These are phyloP conservation scores for Caenorhabditis panamensis DNA, from an alignment of 2,888 invertebrate genomes.

Conservation along the genomic window DNA sequence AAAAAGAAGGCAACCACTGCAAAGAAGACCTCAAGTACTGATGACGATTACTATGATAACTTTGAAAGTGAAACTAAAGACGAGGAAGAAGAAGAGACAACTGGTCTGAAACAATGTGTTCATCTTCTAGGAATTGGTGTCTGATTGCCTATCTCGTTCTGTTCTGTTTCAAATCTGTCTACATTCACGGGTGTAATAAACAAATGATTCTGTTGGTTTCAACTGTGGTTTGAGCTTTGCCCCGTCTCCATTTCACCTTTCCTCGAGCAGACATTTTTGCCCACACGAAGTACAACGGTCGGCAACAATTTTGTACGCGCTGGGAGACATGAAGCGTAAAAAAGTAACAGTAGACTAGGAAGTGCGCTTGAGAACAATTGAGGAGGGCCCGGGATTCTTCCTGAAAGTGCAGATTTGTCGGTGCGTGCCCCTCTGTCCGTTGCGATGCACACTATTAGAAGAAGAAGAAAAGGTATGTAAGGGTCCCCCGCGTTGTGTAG, in stretches of 20 bases:
- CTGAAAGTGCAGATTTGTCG: slow-evolving; percentile 49
- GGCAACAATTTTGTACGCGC: slow-evolving; percentile 51
- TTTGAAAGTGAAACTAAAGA: slow-evolving; percentile 50
- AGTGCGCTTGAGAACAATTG: slow-evolving; percentile 57
- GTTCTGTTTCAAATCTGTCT: slow-evolving; percentile 11
- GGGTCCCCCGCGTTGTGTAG: slow-evolving; percentile 6
- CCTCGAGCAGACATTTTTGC: neutral
- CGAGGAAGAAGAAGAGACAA: slow-evolving; percentile 40
- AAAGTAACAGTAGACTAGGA: slow-evolving; percentile 60
- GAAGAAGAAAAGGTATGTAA: slow-evolving; percentile 50
- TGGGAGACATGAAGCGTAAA: slow-evolving; percentile 45
- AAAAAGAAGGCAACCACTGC: slow-evolving; percentile 19
- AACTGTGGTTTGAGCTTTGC: slow-evolving; percentile 4
- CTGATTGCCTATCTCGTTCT: slow-evolving; percentile 14
- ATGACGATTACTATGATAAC: slow-evolving; percentile 66
- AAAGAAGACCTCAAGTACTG: slow-evolving; percentile 5
- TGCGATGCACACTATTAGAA: slow-evolving; percentile 55
- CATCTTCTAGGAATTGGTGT: slow-evolving; percentile 65
- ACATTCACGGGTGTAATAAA: slow-evolving; percentile 54
- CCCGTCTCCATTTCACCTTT: neutral
- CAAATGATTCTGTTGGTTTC: slow-evolving; percentile 14
- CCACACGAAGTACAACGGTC: slow-evolving; percentile 51
- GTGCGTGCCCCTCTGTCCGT: slow-evolving; percentile 10
- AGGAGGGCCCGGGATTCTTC: slow-evolving; percentile 30
- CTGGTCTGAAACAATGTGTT: slow-evolving; percentile 65